phyloP scores from a whole-genome alignment of 2,888 invertebrate genomes.

The Chelonus formosanus region DNA sequence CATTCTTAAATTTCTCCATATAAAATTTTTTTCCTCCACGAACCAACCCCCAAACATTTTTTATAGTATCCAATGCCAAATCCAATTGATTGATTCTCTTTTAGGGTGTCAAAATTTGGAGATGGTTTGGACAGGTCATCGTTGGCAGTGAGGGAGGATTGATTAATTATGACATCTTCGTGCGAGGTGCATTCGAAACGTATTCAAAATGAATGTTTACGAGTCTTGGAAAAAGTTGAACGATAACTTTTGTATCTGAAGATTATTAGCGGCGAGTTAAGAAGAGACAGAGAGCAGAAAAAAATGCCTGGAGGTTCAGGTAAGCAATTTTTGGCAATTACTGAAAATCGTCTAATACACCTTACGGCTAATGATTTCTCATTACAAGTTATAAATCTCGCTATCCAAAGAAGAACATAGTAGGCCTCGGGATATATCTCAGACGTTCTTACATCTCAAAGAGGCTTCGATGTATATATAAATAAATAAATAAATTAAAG shows the following conservation, averaged over 20 bases:
- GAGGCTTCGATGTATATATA: slow-evolving; percentile 45
- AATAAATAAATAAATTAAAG: slow-evolving; percentile 49
- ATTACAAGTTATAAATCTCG: slow-evolving; percentile 65
- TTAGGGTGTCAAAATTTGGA: slow-evolving; percentile 4
- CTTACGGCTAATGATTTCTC: slow-evolving; percentile 64
- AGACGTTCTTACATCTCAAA: slow-evolving; percentile 30
- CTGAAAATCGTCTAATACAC: slow-evolving; percentile 63
- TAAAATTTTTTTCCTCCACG: slow-evolving; percentile 6
- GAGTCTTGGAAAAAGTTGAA: not conserved
- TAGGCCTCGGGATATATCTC: slow-evolving; percentile 48
- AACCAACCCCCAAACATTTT: not conserved
- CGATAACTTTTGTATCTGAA: not conserved
- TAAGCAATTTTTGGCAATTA: slow-evolving; percentile 61
- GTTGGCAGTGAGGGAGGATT: not conserved
- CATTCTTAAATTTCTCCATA: too few species aligned
- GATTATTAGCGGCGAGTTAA: not conserved
- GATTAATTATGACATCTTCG: slow-evolving; percentile 7
- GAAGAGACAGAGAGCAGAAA: not conserved
- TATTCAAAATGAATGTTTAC: not conserved
- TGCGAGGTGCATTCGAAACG: not conserved
- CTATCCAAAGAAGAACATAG: slow-evolving; percentile 34
- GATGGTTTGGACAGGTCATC: slow-evolving; percentile 1
- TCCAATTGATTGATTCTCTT: slow-evolving; percentile 15
- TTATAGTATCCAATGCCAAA: not conserved
- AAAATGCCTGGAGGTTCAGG: slow-evolving; percentile 12